Evolutionary conservation across 2,797 vertebrate species (phyloP).

Genomic region (Chelon auratus): DNA sequence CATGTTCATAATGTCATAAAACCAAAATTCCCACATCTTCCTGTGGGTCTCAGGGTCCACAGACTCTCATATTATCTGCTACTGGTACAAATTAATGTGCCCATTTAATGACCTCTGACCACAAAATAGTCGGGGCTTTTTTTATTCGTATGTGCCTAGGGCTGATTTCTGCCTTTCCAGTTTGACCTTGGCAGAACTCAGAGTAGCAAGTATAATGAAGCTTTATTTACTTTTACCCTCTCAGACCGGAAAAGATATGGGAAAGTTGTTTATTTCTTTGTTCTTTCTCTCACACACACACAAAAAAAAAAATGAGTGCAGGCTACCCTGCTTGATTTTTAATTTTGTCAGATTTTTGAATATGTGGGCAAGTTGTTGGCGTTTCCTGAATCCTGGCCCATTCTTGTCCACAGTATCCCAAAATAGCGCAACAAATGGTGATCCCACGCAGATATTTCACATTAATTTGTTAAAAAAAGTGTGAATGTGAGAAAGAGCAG

Average conservation of each 20-base stretch:
- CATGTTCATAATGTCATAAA: slow-evolving; percentile 1
- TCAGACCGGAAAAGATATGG: neutral
- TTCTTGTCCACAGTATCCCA: slow-evolving; percentile 1
- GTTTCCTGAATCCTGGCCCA: slow-evolving; percentile 26
- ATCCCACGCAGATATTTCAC: neutral
- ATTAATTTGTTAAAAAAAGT: neutral
- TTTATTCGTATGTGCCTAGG: slow-evolving; percentile 23
- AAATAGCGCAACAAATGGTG: slow-evolving; percentile 15
- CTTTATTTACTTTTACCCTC: neutral
- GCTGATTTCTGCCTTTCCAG: slow-evolving; percentile 26
- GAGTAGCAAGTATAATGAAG: slow-evolving; percentile 17
- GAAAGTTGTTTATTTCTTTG: neutral
- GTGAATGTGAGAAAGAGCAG: neutral
- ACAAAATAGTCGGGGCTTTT: slow-evolving; percentile 13
- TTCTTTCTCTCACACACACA: neutral
- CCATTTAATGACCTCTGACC: slow-evolving; percentile 37
- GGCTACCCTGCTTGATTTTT: slow-evolving; percentile 3
- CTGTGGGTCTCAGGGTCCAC: neutral
- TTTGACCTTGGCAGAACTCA: slow-evolving; percentile 33
- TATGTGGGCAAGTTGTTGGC: slow-evolving; percentile 13
- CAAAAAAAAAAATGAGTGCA: neutral
- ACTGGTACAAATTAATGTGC: slow-evolving; percentile 25
- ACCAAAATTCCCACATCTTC: slow-evolving; percentile 12
- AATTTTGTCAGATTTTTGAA: slow-evolving; percentile 23
- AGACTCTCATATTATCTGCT: slow-evolving; percentile 15